Evolutionary conservation across 2,797 vertebrate genomes (phyloP).

Genomic region (Lycodopsis pacificus): DNA sequence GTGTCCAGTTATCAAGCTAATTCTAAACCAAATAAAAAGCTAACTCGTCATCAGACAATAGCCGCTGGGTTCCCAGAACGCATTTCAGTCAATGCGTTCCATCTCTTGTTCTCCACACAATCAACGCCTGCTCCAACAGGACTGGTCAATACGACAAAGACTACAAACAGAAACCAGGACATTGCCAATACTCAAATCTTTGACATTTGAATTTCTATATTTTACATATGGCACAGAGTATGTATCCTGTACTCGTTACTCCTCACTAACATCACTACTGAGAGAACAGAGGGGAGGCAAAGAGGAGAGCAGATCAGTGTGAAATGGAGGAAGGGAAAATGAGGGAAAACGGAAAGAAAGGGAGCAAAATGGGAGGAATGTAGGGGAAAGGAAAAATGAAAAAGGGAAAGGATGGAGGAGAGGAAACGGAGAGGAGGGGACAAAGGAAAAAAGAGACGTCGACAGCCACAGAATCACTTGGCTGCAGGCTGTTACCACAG

Average conservation of each 20-base stretch:
- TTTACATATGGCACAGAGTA: no score
- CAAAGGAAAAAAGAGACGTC: slow-evolving; percentile 6
- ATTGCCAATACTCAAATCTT: neutral
- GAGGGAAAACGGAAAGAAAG: neutral
- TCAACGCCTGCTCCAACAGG: neutral
- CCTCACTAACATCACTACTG: neutral
- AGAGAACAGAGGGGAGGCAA: neutral
- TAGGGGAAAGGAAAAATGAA: neutral
- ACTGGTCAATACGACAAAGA: neutral
- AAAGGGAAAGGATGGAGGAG: neutral
- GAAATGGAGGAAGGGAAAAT: neutral
- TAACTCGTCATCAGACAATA: neutral
- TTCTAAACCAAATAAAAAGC: neutral
- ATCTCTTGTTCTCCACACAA: neutral
- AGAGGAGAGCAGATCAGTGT: no score
- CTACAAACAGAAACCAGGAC: neutral
- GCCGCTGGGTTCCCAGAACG: neutral
- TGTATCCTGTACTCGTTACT: no score
- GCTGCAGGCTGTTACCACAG: slow-evolving; percentile 67
- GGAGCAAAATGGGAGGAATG: neutral
- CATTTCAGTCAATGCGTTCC: neutral
- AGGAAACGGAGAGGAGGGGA: neutral
- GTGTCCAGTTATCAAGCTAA: neutral
- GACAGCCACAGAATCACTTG: slow-evolving; percentile 49
- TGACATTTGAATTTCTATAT: no score